Base-by-base conservation (phyloP, 2,113 vertebrate genomes). In the Sitta europaea region DNA sequence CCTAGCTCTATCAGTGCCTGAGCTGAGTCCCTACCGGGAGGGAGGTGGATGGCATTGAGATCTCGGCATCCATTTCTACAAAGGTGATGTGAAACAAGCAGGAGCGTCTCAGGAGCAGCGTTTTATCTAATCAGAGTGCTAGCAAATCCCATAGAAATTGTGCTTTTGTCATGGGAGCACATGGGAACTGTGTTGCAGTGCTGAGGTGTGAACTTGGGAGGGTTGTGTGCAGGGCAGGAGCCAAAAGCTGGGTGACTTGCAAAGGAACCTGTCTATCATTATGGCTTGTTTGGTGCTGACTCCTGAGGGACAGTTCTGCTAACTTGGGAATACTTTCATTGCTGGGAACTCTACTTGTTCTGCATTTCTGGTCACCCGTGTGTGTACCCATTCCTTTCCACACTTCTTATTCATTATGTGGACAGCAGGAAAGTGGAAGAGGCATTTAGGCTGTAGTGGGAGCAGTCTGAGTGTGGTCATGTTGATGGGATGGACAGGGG, bases 281-380 rank as follows among this genome's bases (percentile, higher is more conserved):
- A 42, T 12, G 0, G 1, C 27, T 38, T 33, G 29, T 6, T 58
- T 31, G 36, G 36, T 33, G 62, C 48, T 66, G 54, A 24, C 43
- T 89, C 31, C 24, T 50, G 14, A 10, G 23, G 27, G 55, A 4
- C 25, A 9, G 10, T 33, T 63, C 20, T 65, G 24, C 27, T 55
- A 14, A 31, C n/a, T 10, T 36, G 28, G 57, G 43, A 53, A 11
- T 63, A 3, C 14, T 57, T 50, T 72, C 5, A 13, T 31, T 68
- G 53, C 42, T 38, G 13, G 25, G 57, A 31, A 31, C 14, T 47
- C 14, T 23, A 5, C 59, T 51, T 40, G 11, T 65, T 70, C 22
- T 31, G 16, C 5, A 5, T 77, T 62, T 61, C 33, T 14, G 65
- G 24, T 73, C 3, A 0, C 24, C 31, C 0, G 1, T 1, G 1